These are phyloP conservation scores for Drosophila cyrtoloma DNA, from an alignment of 2,888 invertebrate species.

Conservation along the genomic window DNA sequence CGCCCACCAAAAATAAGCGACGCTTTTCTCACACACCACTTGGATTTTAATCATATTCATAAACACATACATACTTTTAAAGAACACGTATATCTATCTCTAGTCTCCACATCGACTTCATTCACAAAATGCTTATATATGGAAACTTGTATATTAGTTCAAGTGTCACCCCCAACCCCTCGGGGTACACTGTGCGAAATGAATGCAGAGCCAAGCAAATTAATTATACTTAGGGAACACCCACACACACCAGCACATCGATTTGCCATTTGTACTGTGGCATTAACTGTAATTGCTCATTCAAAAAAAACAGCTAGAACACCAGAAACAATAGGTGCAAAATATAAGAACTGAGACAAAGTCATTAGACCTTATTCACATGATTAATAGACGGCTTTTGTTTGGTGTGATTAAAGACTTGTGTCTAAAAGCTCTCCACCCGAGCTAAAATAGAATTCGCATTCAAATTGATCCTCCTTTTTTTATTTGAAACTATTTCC, in stretches of 20 bases:
- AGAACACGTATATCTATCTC: constrained; percentile 2
- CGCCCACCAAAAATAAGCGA: constrained; percentile 61
- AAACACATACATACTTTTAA: constrained; percentile 23
- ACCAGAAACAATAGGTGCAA: background rate
- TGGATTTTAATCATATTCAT: constrained; percentile 73
- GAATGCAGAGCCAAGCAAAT: constrained; percentile 58
- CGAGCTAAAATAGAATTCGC: background rate
- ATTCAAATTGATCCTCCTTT: background rate
- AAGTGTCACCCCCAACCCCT: constrained; percentile 37
- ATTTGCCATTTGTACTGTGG: constrained; percentile 60
- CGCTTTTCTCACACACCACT: constrained; percentile 63
- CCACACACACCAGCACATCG: constrained; percentile 23
- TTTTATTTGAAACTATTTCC: background rate
- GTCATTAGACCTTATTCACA: constrained; percentile 32
- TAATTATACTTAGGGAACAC: constrained; percentile 66
- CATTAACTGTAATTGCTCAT: constrained; percentile 75
- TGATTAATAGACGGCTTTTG: constrained; percentile 31
- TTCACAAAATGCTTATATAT: constrained; percentile 76
- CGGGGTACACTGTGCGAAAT: constrained; percentile 68
- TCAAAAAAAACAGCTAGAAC: constrained; percentile 40
- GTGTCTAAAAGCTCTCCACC: background rate
- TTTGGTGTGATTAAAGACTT: constrained; percentile 3
- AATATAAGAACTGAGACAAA: constrained; percentile 8
- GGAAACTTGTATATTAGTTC: constrained; percentile 79
- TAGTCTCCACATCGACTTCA: constrained; percentile 47